Percentiles rank a stretch among this genome's conserved stretches.
Conservation (phyloP, 2,888 invertebrate genomes). For the Pollenia angustigena region DNA sequence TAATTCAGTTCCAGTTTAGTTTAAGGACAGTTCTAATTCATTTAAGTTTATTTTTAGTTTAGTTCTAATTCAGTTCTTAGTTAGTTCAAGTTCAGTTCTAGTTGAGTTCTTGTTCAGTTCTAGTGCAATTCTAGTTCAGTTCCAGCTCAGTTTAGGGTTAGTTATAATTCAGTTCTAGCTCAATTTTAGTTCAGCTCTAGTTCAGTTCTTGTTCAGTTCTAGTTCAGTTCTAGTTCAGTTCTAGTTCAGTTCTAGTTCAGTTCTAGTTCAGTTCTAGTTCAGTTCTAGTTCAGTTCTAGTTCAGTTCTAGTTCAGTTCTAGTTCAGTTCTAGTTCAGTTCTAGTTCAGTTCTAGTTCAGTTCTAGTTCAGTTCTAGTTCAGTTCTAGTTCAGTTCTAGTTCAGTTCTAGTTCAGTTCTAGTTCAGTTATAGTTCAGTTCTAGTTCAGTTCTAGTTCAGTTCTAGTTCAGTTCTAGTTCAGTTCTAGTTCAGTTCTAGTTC, state of each 20-base stretch:
- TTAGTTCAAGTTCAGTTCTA: not conserved
- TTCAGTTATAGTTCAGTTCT: not conserved
- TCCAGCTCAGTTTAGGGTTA: too few species aligned
- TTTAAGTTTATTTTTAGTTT: not conserved
- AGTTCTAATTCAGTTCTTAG: too few species aligned
- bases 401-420: not conserved
- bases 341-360: not conserved
- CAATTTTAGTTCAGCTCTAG: not conserved
- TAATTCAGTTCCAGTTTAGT: too few species aligned
- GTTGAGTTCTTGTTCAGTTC: not conserved
- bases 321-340: not conserved
- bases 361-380: constrained; percentile 3
- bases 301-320: constrained; percentile 3
- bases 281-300: constrained; percentile 9
- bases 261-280: constrained; percentile 7
- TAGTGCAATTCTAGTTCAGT: not conserved
- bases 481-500: not conserved
- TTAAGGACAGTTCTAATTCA: too few species aligned
- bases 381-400: not conserved
- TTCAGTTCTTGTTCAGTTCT: constrained; percentile 3
- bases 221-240: constrained; percentile 11
- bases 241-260: constrained; percentile 3
- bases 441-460: constrained; percentile 5
- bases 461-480: constrained; percentile 5
- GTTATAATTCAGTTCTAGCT: not conserved